These are phyloP conservation scores for Drosophila cognata DNA, from an alignment of 2,888 invertebrate genomes.

Conservation along the genomic window DNA sequence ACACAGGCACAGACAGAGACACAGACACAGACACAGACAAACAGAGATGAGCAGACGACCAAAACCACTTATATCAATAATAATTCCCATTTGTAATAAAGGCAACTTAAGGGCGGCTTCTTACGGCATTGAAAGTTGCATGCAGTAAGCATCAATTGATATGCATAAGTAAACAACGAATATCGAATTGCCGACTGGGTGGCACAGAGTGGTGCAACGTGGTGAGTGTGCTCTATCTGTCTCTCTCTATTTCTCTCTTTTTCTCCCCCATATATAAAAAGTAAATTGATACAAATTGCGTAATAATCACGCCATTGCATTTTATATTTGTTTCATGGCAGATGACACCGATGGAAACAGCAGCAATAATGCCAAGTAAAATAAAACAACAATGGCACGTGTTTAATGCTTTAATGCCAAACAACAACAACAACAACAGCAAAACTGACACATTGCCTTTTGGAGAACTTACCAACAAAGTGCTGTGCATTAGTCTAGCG, in stretches of 20 bases:
- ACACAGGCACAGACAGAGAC: slow-evolving; percentile 2
- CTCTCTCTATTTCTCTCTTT: not conserved
- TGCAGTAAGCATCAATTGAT: slow-evolving; percentile 55
- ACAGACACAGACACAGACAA: slow-evolving; percentile 14
- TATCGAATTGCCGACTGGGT: slow-evolving; percentile 9
- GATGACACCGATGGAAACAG: slow-evolving; percentile 9
- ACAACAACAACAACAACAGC: slow-evolving; percentile 13
- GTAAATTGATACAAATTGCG: slow-evolving; percentile 84
- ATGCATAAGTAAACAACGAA: slow-evolving; percentile 69
- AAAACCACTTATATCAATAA: slow-evolving; percentile 69
- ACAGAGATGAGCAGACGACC: slow-evolving; percentile 12
- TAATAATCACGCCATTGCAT: slow-evolving; percentile 84
- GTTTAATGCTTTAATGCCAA: slow-evolving; percentile 40
- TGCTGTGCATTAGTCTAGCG: slow-evolving; percentile 49
- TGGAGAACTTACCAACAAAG: slow-evolving; percentile 39
- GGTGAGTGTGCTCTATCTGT: not conserved
- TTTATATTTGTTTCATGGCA: slow-evolving; percentile 70
- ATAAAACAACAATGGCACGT: slow-evolving; percentile 44
- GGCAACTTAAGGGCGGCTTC: slow-evolving; percentile 43
- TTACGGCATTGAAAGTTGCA: slow-evolving; percentile 26
- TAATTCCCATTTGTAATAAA: slow-evolving; percentile 66
- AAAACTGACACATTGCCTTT: slow-evolving; percentile 5
- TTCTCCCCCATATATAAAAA: not conserved
- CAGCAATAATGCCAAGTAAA: slow-evolving; percentile 11
- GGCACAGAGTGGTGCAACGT: not conserved